Conservation (phyloP, 2,888 invertebrate species). For the Cybosia mesomella region DNA sequence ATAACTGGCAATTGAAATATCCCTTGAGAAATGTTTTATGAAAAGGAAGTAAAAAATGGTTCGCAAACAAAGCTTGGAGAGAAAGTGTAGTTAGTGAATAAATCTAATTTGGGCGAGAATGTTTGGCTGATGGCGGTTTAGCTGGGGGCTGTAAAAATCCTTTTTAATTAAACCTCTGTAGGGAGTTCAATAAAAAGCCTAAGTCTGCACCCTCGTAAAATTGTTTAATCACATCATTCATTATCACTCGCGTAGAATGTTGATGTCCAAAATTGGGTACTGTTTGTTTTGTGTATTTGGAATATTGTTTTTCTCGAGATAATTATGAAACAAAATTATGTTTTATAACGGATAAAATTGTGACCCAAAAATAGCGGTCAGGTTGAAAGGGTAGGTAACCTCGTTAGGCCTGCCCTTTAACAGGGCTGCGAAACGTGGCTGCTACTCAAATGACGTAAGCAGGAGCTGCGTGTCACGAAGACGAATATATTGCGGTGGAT, state of each 20-base stretch:
- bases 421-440: too few species aligned
- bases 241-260: conserved; percentile 26
- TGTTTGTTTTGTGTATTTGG: neutral
- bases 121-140: conserved; percentile 18
- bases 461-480: too few species aligned
- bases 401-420: too few species aligned
- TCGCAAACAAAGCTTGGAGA: conserved; percentile 19
- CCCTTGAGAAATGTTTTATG: neutral
- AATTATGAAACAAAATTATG: neutral
- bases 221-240: conserved; percentile 36
- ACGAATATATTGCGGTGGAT: too few species aligned
- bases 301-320: neutral
- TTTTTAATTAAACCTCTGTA: conserved; percentile 46
- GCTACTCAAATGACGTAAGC: too few species aligned
- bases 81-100: conserved; percentile 16
- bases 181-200: conserved; percentile 13
- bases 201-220: conserved; percentile 37
- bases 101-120: conserved; percentile 37
- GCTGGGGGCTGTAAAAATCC: conserved; percentile 31
- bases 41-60: neutral
- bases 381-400: too few species aligned
- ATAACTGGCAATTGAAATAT: neutral
- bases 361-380: too few species aligned
- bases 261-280: conserved; percentile 7
- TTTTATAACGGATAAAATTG: neutral